Conservation (phyloP, 2,113 vertebrate genomes). For the Salvelinus namaycush region DNA sequence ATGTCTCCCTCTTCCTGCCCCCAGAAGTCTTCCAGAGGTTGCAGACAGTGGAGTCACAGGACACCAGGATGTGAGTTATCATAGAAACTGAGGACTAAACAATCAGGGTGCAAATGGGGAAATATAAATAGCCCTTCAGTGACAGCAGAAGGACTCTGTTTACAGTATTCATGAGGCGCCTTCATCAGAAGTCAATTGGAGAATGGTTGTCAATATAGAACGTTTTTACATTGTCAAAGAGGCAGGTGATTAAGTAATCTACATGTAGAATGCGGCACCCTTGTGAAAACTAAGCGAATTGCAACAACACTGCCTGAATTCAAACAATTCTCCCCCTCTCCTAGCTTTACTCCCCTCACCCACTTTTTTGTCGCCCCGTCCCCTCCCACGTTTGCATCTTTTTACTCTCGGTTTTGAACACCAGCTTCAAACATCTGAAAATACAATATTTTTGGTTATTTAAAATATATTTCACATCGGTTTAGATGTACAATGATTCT, state of each 20-base stretch:
- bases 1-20: constrained; percentile 79
- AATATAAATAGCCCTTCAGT: neutral
- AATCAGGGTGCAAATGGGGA: neutral
- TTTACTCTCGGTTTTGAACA: no score
- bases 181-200: neutral
- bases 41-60: constrained; percentile 75
- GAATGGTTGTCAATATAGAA: neutral
- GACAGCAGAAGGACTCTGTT: neutral
- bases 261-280: neutral
- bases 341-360: no score
- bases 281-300: no score
- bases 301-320: no score
- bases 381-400: no score
- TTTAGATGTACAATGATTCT: no score
- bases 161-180: neutral
- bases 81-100: neutral
- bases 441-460: no score
- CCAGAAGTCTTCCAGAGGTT: constrained; percentile 91
- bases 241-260: neutral
- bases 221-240: neutral
- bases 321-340: neutral
- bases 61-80: constrained; percentile 69
- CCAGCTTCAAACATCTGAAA: no score
- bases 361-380: no score
- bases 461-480: no score